Base-by-base conservation (phyloP, 2,888 invertebrate genomes). In the Ennomos quercinarius region DNA sequence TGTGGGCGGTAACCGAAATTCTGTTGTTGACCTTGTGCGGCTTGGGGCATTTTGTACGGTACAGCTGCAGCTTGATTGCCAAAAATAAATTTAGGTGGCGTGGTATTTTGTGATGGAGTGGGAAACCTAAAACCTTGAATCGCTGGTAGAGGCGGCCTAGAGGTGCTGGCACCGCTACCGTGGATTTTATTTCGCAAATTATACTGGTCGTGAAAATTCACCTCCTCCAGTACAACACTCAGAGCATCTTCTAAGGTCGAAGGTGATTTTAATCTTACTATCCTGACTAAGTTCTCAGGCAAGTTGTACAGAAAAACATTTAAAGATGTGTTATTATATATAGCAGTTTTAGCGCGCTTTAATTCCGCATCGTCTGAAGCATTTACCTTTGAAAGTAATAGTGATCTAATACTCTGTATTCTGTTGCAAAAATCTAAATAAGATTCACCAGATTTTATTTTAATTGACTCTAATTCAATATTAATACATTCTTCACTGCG, bases 281-380 rank as follows among this genome's bases (percentile, higher is more conserved):
- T 10, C 0, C 61, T n/a, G 4, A 61, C 38, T 45, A 66, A 41
- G 27, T 63, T 40, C 17, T 64, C 64, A 0, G 62, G 45, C 39
- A 43, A 42, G 37, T 64, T 61, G 13, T 55, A 58, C 5, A 66
- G 11, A 40, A 66, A 68, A 9, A 63, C 57, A 13, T 68, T 57
- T 10, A 66, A 40, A 4, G 66, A 50, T 4, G 50, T 61, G 36
- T 61, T 47, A 36, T 68, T 57, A 46, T 66, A 68, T 11, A 66
- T 66, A 10, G 36, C 42, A 9, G 42, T 57, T 44, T 64, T 61
- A 5, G 49, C 49, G 35, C 11, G 13, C 13, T 50, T 50, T 11
- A 50, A 17, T 5, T 47, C 47, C 10, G 2, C 38, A 17, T 47
- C 37, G 10, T 10, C 1, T 39, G n/a, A 10, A 10, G 6, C 5